Conservation (phyloP, 2,888 invertebrate species). For the Cyaniris semiargus region DNA sequence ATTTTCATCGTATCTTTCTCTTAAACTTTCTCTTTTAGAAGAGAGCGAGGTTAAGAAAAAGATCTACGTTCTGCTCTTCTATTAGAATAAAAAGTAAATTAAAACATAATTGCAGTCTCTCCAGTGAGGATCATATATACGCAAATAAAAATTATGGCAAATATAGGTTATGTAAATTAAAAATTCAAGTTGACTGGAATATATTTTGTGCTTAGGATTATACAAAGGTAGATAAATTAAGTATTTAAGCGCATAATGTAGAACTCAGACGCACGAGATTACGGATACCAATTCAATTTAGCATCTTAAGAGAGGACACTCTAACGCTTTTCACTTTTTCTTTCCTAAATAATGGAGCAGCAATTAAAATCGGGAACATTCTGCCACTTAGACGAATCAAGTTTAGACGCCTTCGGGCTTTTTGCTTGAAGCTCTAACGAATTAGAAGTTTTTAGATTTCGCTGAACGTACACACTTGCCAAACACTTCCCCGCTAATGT, state of each 20-base stretch:
- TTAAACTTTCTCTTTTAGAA: neutral
- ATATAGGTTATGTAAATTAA: too few relatives aligned
- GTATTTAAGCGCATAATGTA: neutral
- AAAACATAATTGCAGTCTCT: too few relatives aligned
- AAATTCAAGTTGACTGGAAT: neutral
- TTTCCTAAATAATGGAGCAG: neutral
- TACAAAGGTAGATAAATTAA: neutral
- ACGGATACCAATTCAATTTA: slow-evolving; percentile 1
- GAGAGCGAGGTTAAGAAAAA: too few relatives aligned
- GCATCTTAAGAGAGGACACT: neutral
- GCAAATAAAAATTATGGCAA: too few relatives aligned
- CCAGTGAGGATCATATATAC: too few relatives aligned
- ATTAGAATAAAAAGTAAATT: too few relatives aligned
- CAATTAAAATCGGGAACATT: neutral
- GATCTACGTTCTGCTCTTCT: too few relatives aligned
- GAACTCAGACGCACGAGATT: neutral
- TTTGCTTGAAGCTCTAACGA: neutral
- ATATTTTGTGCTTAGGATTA: neutral
- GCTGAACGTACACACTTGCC: neutral
- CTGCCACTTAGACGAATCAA: neutral
- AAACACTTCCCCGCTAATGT: neutral
- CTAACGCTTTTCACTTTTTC: neutral
- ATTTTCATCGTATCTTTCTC: neutral
- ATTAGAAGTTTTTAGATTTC: neutral
- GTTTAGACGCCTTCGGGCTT: neutral